A percentile compares a stretch with the other conserved stretches of the same genome.
These are phyloP conservation scores for Apis dorsata DNA, from an alignment of 1,140 invertebrate genomes.

Conservation along the genomic window DNA sequence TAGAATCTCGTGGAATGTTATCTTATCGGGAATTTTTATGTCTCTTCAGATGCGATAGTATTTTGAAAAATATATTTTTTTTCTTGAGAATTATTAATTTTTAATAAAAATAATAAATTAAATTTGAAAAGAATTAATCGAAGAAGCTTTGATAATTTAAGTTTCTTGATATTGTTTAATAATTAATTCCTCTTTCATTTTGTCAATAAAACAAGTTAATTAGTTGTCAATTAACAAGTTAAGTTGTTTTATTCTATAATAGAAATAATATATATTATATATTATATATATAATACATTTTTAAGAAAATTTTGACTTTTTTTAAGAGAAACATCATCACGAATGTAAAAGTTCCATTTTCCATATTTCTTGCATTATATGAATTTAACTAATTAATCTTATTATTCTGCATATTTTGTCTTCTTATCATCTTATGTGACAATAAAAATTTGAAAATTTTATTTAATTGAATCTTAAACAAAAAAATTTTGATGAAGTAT, in stretches of 20 bases:
- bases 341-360: background rate
- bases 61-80: too few species aligned
- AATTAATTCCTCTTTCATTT: constrained; percentile 5
- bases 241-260: background rate
- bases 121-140: too few species aligned
- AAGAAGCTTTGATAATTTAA: too few species aligned
- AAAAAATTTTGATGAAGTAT: background rate
- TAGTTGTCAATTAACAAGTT: too few species aligned
- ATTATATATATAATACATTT: too few species aligned
- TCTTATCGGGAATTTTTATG: background rate
- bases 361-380: background rate
- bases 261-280: too few species aligned
- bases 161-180: too few species aligned
- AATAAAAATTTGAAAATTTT: background rate
- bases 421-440: background rate
- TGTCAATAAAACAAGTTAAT: too few species aligned
- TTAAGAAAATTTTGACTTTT: too few species aligned
- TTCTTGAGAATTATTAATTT: too few species aligned
- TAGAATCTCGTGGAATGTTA: background rate
- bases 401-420: background rate
- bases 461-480: background rate
- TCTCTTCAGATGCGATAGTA: background rate
- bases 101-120: too few species aligned
- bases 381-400: background rate
- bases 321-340: background rate